phyloP scores from a whole-genome alignment of 2,888 invertebrate species.

The Campoletis raptor region DNA sequence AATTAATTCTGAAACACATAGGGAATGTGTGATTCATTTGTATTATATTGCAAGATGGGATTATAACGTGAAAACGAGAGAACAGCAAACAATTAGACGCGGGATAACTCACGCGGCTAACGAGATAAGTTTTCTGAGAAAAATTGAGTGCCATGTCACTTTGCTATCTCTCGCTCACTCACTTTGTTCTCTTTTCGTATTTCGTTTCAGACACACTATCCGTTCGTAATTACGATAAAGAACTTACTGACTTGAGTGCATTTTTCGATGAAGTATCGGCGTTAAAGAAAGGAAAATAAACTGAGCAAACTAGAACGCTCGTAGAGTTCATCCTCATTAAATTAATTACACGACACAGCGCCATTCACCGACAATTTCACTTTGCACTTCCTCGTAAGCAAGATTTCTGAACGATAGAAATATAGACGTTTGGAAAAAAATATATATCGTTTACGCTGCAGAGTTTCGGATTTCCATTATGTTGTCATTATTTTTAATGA shows the following conservation, averaged over 20 bases:
- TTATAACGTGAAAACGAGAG: constrained; percentile 26
- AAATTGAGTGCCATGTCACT: constrained; percentile 36
- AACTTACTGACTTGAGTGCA: constrained; percentile 13
- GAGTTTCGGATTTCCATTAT: background rate
- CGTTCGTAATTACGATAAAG: constrained; percentile 31
- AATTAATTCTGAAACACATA: background rate
- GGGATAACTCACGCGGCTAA: constrained; percentile 53
- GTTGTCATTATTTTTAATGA: background rate
- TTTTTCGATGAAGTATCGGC: constrained; percentile 35
- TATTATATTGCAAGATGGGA: background rate
- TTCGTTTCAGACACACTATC: constrained; percentile 11
- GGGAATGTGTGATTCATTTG: background rate
- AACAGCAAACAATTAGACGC: constrained; percentile 60
- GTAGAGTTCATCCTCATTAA: constrained; percentile 17
- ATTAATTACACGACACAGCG: background rate
- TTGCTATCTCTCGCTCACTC: background rate
- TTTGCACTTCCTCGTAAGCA: background rate
- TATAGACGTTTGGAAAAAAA: background rate
- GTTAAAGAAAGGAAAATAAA: background rate
- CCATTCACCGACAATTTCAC: background rate
- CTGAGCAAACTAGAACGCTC: background rate
- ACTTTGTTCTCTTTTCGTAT: background rate
- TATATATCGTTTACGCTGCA: background rate
- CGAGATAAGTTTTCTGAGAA: constrained; percentile 62
- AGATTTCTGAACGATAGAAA: background rate